A percentile compares a stretch with the other conserved stretches of the same genome.
phyloP scores from a whole-genome alignment of 2,888 invertebrate genomes.

The Cataglyphis albicans region DNA sequence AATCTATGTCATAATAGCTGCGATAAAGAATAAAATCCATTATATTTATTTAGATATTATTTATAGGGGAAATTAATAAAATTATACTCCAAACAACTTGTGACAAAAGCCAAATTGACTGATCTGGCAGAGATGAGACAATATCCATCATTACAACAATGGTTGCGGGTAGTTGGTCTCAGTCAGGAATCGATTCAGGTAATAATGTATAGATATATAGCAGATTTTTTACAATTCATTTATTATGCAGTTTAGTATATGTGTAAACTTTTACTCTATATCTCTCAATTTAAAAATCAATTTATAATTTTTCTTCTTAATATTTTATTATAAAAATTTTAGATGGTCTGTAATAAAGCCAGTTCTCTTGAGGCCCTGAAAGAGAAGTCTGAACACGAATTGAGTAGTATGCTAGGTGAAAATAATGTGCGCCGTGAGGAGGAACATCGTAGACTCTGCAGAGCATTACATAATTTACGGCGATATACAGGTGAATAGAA shows the following conservation, averaged over 20 bases:
- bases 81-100: constrained; percentile 95
- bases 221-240: constrained; percentile 78
- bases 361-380: constrained; percentile 93
- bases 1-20: not conserved
- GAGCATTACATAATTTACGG: constrained; percentile 94
- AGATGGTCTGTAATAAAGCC: constrained; percentile 91
- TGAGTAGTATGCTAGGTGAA: constrained; percentile 90
- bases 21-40: not conserved
- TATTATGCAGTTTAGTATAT: constrained; percentile 4
- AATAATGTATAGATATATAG: constrained; percentile 75
- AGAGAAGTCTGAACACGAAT: constrained; percentile 94
- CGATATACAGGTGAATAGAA: constrained; percentile 91
- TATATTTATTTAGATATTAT: constrained; percentile 25
- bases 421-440: constrained; percentile 90
- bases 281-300: not conserved
- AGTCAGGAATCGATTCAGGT: constrained; percentile 91
- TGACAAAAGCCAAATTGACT: constrained; percentile 93
- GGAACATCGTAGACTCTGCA: constrained; percentile 92
- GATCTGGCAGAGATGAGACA: constrained; percentile 89
- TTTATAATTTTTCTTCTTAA: constrained; percentile 4
- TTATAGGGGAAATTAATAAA: constrained; percentile 96
- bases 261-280: not conserved
- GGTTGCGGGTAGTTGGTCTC: constrained; percentile 96
- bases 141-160: constrained; percentile 94
- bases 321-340: constrained; percentile 67